Evolutionary conservation across 2,888 invertebrate genomes (phyloP).

Genomic region (Alcis repandata): DNA sequence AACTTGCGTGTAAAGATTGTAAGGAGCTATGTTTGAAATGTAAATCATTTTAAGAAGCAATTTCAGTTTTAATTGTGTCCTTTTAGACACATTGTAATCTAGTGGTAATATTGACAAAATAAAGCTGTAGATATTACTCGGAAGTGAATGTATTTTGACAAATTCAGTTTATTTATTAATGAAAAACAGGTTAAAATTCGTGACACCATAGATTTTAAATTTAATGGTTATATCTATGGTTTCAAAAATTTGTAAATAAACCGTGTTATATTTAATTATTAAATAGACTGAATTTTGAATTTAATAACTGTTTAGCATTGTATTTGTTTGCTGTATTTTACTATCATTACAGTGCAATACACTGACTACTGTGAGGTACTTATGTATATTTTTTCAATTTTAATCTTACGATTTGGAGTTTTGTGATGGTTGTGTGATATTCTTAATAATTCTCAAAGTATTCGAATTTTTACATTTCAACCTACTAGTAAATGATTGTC

Average conservation of each 20-base stretch:
- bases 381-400: slow-evolving; percentile 1
- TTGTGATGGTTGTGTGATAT: slow-evolving; percentile 46
- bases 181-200: too few relatives aligned
- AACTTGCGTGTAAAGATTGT: slow-evolving; percentile 15
- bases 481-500: neutral
- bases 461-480: slow-evolving; percentile 16
- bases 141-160: neutral
- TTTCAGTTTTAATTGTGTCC: slow-evolving; percentile 2
- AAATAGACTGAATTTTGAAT: too few relatives aligned
- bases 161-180: too few relatives aligned
- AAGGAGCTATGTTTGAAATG: neutral
- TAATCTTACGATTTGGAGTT: slow-evolving; percentile 23
- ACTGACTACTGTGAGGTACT: neutral
- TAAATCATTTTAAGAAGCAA: neutral
- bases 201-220: too few relatives aligned
- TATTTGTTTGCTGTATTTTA: neutral
- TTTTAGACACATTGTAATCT: slow-evolving; percentile 4
- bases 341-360: neutral
- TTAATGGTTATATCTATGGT: too few relatives aligned
- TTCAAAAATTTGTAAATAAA: too few relatives aligned
- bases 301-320: neutral
- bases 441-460: slow-evolving; percentile 24
- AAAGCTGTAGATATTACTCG: neutral
- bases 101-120: slow-evolving; percentile 1
- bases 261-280: too few relatives aligned